Base-by-base conservation (phyloP, 2,888 invertebrate genomes). In the Ectobius pallidus region DNA sequence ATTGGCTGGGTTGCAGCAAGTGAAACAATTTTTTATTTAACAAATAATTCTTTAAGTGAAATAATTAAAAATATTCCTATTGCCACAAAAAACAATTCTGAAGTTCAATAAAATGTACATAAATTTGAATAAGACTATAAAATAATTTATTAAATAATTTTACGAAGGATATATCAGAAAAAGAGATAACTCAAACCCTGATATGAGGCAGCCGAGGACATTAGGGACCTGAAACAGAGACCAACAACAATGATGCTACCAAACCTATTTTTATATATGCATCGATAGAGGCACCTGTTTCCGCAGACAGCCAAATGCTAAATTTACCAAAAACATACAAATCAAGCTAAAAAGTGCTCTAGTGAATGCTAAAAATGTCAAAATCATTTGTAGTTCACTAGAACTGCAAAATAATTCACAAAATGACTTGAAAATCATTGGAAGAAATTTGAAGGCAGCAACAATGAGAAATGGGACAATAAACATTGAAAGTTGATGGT, bases 151-250 rank as follows among this genome's bases (percentile, higher is more conserved):
- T 62, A n/a, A 7, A 32, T 2, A 62, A 25, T 18, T 62, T 34
- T 62, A 62, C 39, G 67, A 52, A 7, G 93, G 92, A 81, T 90
- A 95, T 77, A 92, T 86, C 22, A 90, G 83, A 82, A 95, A 95
- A 16, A 96, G 83, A n/a, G 87, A 86, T 61, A 94, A 84, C 83
- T 96, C 96, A 77, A 90, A 85, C 52, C 89, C 82, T 2, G 93
- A 91, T 69, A 96, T 81, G n/a, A 90, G 78, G 75, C 89, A 90
- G 39, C 95, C 95, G 78, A 95, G 83, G 67, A 91, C 86, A 83
- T 96, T 96, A 49, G 95, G 93, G 77, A 91, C 84, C 93, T 94
- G 84, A 78, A 86, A 87, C 75, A 78, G 72, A 76, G 77, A 77
- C 68, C 46, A 52, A 63, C 9, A 62, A 52, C 46, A 18, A 71